Evolutionary conservation across 2,797 vertebrate genomes (phyloP).

Genomic region (Acrocephalus scirpaceus): DNA sequence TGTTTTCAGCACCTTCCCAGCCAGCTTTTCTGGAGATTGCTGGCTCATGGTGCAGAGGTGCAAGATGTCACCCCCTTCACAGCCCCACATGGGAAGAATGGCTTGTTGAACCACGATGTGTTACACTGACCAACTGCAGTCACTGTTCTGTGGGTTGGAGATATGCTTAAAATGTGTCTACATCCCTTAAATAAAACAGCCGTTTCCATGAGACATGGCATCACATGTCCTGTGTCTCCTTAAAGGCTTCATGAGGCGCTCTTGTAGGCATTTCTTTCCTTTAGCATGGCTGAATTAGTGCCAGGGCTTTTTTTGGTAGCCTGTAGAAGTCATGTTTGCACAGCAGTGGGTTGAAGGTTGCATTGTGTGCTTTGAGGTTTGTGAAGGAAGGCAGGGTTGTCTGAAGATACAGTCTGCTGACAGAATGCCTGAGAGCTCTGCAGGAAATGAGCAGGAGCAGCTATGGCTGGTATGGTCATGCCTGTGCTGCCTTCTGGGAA

Average conservation of each 20-base stretch:
- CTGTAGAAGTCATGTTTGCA: not conserved
- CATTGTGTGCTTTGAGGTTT: not conserved
- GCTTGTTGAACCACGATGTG: not conserved
- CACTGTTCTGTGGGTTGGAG: not conserved
- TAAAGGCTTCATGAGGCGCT: not conserved
- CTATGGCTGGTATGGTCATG: rapidly evolving
- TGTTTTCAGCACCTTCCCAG: not conserved
- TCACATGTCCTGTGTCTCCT: not conserved
- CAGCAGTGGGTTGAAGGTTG: not conserved
- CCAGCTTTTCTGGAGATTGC: not conserved
- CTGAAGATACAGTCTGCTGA: not conserved
- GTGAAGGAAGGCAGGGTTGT: not conserved
- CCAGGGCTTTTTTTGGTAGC: rapidly evolving
- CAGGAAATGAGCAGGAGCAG: not conserved
- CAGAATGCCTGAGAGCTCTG: not conserved
- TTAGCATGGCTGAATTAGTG: not conserved
- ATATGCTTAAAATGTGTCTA: not conserved
- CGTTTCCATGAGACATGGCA: not conserved
- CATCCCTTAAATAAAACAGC: not conserved
- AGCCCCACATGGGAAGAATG: rapidly evolving
- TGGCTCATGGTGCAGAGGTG: not conserved
- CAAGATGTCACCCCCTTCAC: not conserved
- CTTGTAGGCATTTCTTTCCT: not conserved
- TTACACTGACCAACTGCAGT: not conserved
- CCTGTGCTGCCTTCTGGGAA: not conserved